Evolutionary conservation across 2,797 vertebrate species (phyloP).

Genomic region (Pangasius macronema): DNA sequence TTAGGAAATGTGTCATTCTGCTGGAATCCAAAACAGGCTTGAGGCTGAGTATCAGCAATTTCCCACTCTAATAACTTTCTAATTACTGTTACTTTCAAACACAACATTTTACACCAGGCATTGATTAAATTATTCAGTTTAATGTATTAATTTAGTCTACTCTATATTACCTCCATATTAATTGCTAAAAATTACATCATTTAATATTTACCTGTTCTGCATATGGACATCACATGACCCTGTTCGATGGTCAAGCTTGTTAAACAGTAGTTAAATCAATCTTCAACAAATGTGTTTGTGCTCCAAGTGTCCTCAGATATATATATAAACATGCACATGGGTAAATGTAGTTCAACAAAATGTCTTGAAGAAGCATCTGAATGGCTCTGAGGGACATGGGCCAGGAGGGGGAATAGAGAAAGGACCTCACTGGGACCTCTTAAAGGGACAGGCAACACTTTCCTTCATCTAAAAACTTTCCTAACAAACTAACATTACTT

Average conservation of each 20-base stretch:
- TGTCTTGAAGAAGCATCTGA: slow-evolving; percentile 1
- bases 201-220: background rate
- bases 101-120: background rate
- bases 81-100: background rate
- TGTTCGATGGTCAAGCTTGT: background rate
- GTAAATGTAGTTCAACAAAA: background rate
- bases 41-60: background rate
- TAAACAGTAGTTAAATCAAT: background rate
- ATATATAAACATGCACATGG: background rate
- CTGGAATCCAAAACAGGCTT: background rate
- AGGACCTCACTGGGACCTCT: background rate
- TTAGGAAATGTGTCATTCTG: background rate
- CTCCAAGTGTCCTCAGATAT: background rate
- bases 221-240: background rate
- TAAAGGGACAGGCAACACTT: slow-evolving; percentile 14
- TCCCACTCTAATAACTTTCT: background rate
- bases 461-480: background rate
- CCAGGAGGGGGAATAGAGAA: background rate
- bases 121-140: background rate
- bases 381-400: background rate
- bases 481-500: background rate
- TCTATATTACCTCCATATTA: background rate
- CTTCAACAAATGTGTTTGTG: background rate
- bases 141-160: background rate
- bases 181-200: background rate